These are phyloP conservation scores for Aphelenchoides avenae DNA, from an alignment of 1,140 invertebrate species.

Conservation along the genomic window DNA sequence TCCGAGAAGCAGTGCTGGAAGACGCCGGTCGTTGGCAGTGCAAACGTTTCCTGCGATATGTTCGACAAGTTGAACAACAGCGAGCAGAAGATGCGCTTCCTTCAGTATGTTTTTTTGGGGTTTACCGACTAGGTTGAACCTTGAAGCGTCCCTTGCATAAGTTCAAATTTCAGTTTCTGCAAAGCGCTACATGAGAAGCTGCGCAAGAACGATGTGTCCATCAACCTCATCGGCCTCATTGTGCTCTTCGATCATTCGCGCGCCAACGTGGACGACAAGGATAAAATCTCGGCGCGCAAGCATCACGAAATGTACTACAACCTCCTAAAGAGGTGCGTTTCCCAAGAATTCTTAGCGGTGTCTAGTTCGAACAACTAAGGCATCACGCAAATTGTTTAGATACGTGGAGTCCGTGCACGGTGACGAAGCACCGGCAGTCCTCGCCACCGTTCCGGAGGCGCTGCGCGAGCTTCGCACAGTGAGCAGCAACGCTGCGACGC, in stretches of 20 bases:
- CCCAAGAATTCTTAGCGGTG: background rate
- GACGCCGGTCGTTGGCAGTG: slow-evolving; percentile 23
- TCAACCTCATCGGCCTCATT: slow-evolving; percentile 41
- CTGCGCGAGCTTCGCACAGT: too few relatives aligned
- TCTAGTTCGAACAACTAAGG: too few relatives aligned
- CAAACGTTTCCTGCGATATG: slow-evolving; percentile 41
- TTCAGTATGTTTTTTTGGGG: too few relatives aligned
- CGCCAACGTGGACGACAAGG: slow-evolving; percentile 11
- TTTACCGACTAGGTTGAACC: background rate
- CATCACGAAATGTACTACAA: slow-evolving; percentile 34
- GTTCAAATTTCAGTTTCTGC: slow-evolving; percentile 39
- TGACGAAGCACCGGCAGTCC: too few relatives aligned
- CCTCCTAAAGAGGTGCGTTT: slow-evolving; percentile 40
- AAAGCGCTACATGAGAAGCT: slow-evolving; percentile 19
- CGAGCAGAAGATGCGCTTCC: slow-evolving; percentile 33
- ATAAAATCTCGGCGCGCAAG: slow-evolving; percentile 25
- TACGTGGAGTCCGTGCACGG: slow-evolving; percentile 49
- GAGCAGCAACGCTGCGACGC: too few relatives aligned
- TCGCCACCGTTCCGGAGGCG: too few relatives aligned
- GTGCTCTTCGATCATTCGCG: slow-evolving; percentile 41
- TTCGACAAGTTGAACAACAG: slow-evolving; percentile 49
- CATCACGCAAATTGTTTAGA: slow-evolving; percentile 29
- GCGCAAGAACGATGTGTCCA: slow-evolving; percentile 34
- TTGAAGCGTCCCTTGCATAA: slow-evolving; percentile 1
- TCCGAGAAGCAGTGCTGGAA: slow-evolving; percentile 33